Base-by-base conservation (phyloP, 2,113 vertebrate genomes). In the Neotoma lepida region DNA sequence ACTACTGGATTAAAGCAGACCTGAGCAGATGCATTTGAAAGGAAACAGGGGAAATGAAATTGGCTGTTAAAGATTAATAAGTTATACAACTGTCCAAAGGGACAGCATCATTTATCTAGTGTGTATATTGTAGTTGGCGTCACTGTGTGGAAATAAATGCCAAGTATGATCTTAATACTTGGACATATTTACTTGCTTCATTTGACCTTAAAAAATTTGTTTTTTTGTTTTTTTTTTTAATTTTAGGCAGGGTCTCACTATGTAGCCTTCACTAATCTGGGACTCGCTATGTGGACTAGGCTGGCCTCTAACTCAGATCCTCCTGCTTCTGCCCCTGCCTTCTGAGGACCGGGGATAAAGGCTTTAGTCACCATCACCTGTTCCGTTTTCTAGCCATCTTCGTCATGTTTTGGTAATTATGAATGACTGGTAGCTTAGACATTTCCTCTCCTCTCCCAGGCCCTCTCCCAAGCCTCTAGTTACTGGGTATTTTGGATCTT, bases 1-100 rank as follows among this genome's bases (percentile, higher is more conserved):
- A 35, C 81, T 58, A 61, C 30, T 88, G 20, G 4, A n/a, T 30
- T 73, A 33, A 86, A 73, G 70, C 24, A 85, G 41, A 87, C 51
- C 90, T 71, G 90, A 63, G 88, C 71, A 49, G 41, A 13, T 82
- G 15, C 90, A 93, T 76, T n/a, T 93, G 80, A 82, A 86, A 96
- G 77, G 64, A 92, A 86, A 61, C 87, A 30, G 46, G 26, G 8
- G 33, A 70, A 61, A 64, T 78, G 68, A 88, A 85, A 41, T 85
- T 80, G 20, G 9, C 58, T 93, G 61, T 39, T 95, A 35, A 78
- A 68, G 73, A 54, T 81, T 58, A 89, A 44, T 44, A 91, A 15
- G 33, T 13, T n/a, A 33, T 73, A 24, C 64, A 61, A 17, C 13
- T 90, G 20, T 87, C 33, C 85, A 86, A 70, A 90, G n/a, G 77